Conservation (phyloP, 2,797 vertebrate species). For the Sebastes iracundus region DNA sequence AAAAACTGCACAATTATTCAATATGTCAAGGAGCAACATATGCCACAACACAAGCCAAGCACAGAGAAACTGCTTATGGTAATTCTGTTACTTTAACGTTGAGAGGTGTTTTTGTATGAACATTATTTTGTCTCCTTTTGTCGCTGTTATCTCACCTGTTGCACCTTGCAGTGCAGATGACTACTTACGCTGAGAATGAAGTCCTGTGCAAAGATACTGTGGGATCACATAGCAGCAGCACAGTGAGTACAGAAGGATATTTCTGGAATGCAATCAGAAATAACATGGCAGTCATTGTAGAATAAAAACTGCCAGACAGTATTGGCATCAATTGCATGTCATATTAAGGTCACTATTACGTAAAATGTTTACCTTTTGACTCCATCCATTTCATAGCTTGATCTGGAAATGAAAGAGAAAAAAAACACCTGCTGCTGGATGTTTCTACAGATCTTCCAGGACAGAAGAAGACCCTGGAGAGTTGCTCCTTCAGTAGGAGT, state of each 20-base stretch:
- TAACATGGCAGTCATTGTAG: neutral
- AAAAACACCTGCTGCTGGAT: conserved; percentile 9
- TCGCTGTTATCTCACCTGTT: neutral
- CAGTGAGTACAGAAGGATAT: conserved; percentile 58
- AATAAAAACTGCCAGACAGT: neutral
- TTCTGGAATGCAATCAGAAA: conserved; percentile 63
- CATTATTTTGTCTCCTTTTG: neutral
- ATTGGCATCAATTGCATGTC: neutral
- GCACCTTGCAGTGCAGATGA: neutral
- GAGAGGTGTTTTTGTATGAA: too few species aligned
- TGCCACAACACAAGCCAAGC: neutral
- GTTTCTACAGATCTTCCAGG: conserved; percentile 19
- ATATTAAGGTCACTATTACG: neutral
- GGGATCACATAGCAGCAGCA: conserved; percentile 66
- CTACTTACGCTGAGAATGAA: conserved; percentile 74
- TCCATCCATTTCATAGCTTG: conserved; percentile 58
- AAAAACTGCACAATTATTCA: conserved; percentile 1
- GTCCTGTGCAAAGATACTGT: conserved; percentile 69
- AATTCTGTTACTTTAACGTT: neutral
- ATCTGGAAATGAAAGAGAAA: neutral
- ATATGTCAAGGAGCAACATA: neutral
- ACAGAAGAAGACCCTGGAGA: conserved; percentile 8
- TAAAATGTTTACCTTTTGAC: conserved; percentile 62
- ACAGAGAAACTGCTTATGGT: neutral
- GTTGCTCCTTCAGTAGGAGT: conserved; percentile 35